Base-by-base conservation (phyloP, 1,140 invertebrate species). In the Trichogramma pretiosum region DNA sequence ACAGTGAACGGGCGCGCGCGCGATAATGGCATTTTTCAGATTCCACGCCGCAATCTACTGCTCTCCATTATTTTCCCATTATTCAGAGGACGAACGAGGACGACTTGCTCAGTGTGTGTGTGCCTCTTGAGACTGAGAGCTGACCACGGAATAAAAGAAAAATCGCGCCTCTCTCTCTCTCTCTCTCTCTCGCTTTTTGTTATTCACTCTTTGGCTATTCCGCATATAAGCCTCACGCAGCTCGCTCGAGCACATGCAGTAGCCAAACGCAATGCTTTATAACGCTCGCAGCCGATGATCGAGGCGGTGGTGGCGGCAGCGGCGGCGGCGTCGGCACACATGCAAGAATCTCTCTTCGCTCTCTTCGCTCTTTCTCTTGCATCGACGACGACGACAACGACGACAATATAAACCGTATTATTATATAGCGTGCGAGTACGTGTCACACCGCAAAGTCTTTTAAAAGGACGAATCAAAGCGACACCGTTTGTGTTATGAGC, bases 11-110 rank as follows among this genome's bases (percentile, higher is more conserved):
- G 23, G 36, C 50, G 53, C 47, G 44, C n/a, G n/a, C n/a, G 38
- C 40, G 24, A 46, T 58, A 60, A 60, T 53, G 54, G 54, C 46
- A 54, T 57, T 57, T 56, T 56, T 44, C 40, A 47, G 56, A 55
- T 38, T 45, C 53, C 33, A 22, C 1, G 18, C 19, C 42, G 47
- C 28, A 35, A 35, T 35, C n/a, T 24, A 46, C 16, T 19, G 36
- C 50, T 37, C 49, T 50, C 53, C 51, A 45, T 56, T 57, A 30
- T 35, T 48, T 46, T 46, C 49, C 45, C 52, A 56, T 58, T 52
- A 49, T 32, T 21, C 23, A 35, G 10, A 10, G 13, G 24, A 38
- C 39, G 10, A 7, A 35, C 46, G 40, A 49, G 48, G 53, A 54
- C 53, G n/a, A n/a, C n/a, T n/a, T n/a, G n/a, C n/a, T n/a, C n/a